A percentile compares a stretch with the other conserved stretches of the same genome.
Evolutionary conservation across 2,888 invertebrate genomes (phyloP).

Genomic region (Cheilosia soror): DNA sequence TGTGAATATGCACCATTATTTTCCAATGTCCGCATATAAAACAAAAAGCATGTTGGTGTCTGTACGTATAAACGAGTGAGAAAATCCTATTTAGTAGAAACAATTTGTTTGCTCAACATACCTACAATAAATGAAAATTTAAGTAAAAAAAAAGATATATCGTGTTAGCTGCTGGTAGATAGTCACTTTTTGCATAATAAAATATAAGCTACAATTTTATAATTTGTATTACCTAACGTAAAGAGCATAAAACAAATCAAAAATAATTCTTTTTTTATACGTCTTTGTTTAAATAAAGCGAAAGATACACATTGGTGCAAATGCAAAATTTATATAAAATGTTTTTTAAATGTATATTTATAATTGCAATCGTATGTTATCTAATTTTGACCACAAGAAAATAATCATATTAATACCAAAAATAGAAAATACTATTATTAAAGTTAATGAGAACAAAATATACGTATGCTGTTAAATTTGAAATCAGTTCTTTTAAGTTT

Average conservation of each 20-base stretch:
- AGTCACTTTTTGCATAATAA: conserved; percentile 14
- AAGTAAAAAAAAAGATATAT: neutral
- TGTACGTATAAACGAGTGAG: conserved; percentile 18
- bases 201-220: neutral
- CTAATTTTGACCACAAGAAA: neutral
- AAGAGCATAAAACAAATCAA: conserved; percentile 56
- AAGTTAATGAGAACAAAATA: conserved; percentile 11
- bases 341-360: neutral
- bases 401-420: conserved; percentile 45
- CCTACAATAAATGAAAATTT: neutral
- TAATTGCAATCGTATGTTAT: neutral
- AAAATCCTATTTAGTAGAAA: conserved; percentile 4
- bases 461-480: conserved; percentile 1
- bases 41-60: conserved; percentile 41
- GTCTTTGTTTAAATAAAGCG: neutral
- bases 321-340: neutral
- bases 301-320: neutral
- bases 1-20: neutral
- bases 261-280: neutral
- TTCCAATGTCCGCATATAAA: neutral
- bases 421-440: conserved; percentile 33
- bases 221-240: neutral
- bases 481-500: conserved; percentile 22
- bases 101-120: conserved; percentile 12
- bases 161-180: conserved; percentile 15